Evolutionary conservation across 1,140 invertebrate genomes (phyloP).

Genomic region (Hesperophylax magnus): DNA sequence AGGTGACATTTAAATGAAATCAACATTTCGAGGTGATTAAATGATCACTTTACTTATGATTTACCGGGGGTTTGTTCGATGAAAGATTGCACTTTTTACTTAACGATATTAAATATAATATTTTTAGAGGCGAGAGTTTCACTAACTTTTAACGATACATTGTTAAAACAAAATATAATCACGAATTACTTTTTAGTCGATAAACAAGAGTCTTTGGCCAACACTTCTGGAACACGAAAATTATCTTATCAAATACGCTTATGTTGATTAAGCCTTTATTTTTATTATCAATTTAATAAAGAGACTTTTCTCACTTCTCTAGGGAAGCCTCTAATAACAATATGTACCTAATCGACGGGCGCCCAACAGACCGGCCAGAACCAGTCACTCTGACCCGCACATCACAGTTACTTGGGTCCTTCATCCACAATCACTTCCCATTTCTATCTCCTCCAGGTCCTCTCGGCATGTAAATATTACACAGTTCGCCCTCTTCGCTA

Average conservation of each 20-base stretch:
- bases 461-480: constrained; percentile 29
- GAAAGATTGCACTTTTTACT: constrained; percentile 57
- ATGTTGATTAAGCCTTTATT: constrained; percentile 29
- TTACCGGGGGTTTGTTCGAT: constrained; percentile 57
- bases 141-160: constrained; percentile 50
- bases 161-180: constrained; percentile 53
- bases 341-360: constrained; percentile 10
- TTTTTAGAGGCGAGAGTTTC: constrained; percentile 54
- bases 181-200: constrained; percentile 52
- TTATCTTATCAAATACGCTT: constrained; percentile 34
- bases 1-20: constrained; percentile 21
- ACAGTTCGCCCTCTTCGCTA: not conserved
- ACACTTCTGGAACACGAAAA: constrained; percentile 55
- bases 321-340: constrained; percentile 26
- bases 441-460: not conserved
- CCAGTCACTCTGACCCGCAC: not conserved
- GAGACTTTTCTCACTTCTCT: not conserved
- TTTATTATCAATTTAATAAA: constrained; percentile 14
- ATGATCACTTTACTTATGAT: constrained; percentile 54
- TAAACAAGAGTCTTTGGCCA: constrained; percentile 57
- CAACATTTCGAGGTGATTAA: constrained; percentile 53
- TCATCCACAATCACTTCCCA: not conserved
- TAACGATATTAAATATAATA: constrained; percentile 49
- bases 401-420: constrained; percentile 16
- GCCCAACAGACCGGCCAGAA: not conserved